Evolutionary conservation across 1,140 invertebrate genomes (phyloP), one percentile per base, ranked within the genome.

Genomic region (Brachionus paranguensis): DNA sequence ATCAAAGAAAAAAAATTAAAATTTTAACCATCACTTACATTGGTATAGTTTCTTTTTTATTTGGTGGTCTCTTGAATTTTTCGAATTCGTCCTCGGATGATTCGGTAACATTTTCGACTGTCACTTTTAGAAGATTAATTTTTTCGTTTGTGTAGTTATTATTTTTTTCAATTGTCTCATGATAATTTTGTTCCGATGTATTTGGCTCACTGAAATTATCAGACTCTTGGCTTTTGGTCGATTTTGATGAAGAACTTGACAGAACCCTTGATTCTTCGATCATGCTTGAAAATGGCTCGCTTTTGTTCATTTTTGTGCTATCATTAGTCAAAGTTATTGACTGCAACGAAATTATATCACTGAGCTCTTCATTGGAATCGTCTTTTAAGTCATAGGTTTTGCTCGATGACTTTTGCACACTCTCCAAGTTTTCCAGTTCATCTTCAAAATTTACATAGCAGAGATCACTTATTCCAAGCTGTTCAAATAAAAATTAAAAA

Each of bases 291-390:
- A 20, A 41, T 45, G 33, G 68, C 14, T 33, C 33, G 1, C 12
- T 24, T 43, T 74, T 74, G 37, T 74, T 74, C 41, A 45, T 17
- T 14, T 50, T 47, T 24, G 47, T 27, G n/a, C 45, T 47, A n/a
- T 81, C 50, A 37, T 81, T 81, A 17, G 50, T 81, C n/a, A 81
- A 27, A 11, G 78, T 81, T 37, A 81, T 81, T 27, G 78, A 81
- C 20, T 43, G 78, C 37, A 81, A 24, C 37, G 78, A 81, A 10
- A 68, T 27, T 6, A 81, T 81, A 12, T 81, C 78, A 27, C 78
- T 81, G 17, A 81, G 43, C 33, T 81, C 78, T 47, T 47, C 43
- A 27, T 76, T 76, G 1, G 45, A 76, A 76, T 76, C 72, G 12
- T 76, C 72, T 29, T 24, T 50, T 43, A 72, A 2, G n/a, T 72